phyloP scores from a whole-genome alignment of 2,113 vertebrate genomes.

The Eleginops maclovinus region DNA sequence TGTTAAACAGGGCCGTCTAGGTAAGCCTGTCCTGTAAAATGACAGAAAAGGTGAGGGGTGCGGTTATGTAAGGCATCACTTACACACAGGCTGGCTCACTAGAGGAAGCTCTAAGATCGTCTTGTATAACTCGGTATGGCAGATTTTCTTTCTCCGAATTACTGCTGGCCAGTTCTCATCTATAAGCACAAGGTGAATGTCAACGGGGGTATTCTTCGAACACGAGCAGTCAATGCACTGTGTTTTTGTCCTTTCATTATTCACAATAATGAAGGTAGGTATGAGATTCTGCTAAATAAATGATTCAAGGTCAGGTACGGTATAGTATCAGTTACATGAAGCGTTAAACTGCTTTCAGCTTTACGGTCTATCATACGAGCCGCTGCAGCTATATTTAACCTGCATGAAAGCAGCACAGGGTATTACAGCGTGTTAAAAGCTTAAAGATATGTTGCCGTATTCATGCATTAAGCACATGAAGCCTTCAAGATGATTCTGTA shows the following conservation, averaged over 20 bases:
- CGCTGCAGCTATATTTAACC: slow-evolving; percentile 7
- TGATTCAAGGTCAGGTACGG: slow-evolving; percentile 59
- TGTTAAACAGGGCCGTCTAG: slow-evolving; percentile 66
- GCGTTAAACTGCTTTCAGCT: slow-evolving; percentile 43
- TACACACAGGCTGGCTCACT: slow-evolving; percentile 52
- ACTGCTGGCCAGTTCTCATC: slow-evolving; percentile 6
- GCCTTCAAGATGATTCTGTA: background rate
- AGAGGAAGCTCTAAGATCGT: slow-evolving; percentile 34
- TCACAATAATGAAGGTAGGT: slow-evolving; percentile 24
- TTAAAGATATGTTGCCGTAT: background rate
- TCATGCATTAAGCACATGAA: background rate
- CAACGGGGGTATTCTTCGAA: slow-evolving; percentile 20
- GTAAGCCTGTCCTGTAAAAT: slow-evolving; percentile 72
- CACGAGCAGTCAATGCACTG: slow-evolving; percentile 16
- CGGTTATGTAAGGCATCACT: slow-evolving; percentile 72
- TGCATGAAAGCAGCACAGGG: background rate
- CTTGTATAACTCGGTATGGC: slow-evolving; percentile 29
- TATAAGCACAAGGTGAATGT: slow-evolving; percentile 24
- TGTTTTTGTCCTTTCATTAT: slow-evolving; percentile 60
- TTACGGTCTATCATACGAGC: background rate
- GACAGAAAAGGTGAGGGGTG: slow-evolving; percentile 76
- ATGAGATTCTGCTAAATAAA: slow-evolving; percentile 51
- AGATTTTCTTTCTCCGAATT: slow-evolving; percentile 34
- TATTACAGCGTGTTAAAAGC: slow-evolving; percentile 14
- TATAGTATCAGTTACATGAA: slow-evolving; percentile 53